Conservation (phyloP, 2,888 invertebrate species). For the Anoplius nigerrimus region DNA sequence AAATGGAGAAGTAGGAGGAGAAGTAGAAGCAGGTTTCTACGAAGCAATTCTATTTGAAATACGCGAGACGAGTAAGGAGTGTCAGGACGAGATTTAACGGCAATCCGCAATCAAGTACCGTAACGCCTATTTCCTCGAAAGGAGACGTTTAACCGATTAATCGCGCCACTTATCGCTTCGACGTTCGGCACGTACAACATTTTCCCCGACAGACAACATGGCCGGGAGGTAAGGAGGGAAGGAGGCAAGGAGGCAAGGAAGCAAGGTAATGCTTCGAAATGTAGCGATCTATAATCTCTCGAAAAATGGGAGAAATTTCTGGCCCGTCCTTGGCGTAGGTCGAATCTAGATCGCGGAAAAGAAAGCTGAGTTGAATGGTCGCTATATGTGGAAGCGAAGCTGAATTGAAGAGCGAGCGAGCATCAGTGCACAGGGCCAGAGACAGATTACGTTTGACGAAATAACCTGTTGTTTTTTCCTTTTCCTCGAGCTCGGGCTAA, state of each 20-base stretch:
- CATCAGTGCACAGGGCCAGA: conserved; percentile 61
- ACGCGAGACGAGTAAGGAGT: conserved; percentile 38
- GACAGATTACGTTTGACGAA: conserved; percentile 60
- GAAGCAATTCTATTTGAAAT: conserved; percentile 20
- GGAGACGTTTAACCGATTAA: conserved; percentile 36
- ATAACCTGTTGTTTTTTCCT: conserved; percentile 46
- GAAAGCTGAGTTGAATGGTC: too few relatives aligned
- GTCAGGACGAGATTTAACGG: conserved; percentile 13
- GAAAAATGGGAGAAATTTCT: too few relatives aligned
- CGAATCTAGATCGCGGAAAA: too few relatives aligned
- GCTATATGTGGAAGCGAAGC: too few relatives aligned
- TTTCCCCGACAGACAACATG: too few relatives aligned
- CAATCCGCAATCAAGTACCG: conserved; percentile 11
- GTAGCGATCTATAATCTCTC: too few relatives aligned
- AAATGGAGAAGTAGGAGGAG: conserved; percentile 9
- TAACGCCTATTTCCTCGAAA: conserved; percentile 3
- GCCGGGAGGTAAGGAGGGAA: too few relatives aligned
- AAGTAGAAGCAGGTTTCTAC: neutral
- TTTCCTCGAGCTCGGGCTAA: conserved; percentile 10
- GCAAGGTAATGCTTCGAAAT: too few relatives aligned
- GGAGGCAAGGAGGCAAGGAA: too few relatives aligned
- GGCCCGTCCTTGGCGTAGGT: too few relatives aligned
- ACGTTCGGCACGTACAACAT: too few relatives aligned
- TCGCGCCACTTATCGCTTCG: conserved; percentile 15
- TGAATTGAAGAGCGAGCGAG: neutral